A percentile compares a stretch with the other conserved stretches of the same genome.
Conservation (phyloP, 2,888 invertebrate species). For the Athripsodes cinereus region DNA sequence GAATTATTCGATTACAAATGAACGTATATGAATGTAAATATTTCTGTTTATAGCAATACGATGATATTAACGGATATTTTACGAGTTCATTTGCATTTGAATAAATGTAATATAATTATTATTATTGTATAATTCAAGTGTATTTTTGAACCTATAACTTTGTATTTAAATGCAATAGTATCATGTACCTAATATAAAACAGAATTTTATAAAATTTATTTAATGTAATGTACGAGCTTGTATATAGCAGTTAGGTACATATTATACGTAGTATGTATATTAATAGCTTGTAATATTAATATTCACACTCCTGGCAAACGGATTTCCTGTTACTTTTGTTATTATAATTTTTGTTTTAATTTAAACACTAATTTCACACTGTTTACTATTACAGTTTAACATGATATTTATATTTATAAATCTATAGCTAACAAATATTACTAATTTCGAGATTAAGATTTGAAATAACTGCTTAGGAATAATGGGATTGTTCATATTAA, state of each 20-base stretch:
- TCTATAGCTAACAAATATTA: too few relatives aligned
- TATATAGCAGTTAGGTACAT: too few relatives aligned
- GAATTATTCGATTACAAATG: neutral
- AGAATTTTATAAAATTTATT: neutral
- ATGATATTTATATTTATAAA: too few relatives aligned
- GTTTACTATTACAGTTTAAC: too few relatives aligned
- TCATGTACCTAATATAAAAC: neutral
- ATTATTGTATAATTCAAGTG: neutral
- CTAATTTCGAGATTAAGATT: too few relatives aligned
- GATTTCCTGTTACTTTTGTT: neutral
- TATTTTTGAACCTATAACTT: conserved; percentile 14
- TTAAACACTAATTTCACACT: neutral
- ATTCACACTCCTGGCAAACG: conserved; percentile 2
- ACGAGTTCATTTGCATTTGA: conserved; percentile 15
- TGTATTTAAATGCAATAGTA: neutral
- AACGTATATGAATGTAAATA: neutral
- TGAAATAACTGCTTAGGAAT: too few relatives aligned
- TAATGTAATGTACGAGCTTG: neutral
- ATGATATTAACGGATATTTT: conserved; percentile 11
- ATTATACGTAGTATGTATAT: too few relatives aligned
- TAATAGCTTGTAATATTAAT: neutral
- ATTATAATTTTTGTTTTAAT: neutral
- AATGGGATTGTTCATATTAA: too few relatives aligned
- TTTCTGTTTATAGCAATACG: neutral
- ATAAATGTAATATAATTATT: neutral